Conservation (phyloP, 1,140 invertebrate genomes). For the Drosophila bifasciata region DNA sequence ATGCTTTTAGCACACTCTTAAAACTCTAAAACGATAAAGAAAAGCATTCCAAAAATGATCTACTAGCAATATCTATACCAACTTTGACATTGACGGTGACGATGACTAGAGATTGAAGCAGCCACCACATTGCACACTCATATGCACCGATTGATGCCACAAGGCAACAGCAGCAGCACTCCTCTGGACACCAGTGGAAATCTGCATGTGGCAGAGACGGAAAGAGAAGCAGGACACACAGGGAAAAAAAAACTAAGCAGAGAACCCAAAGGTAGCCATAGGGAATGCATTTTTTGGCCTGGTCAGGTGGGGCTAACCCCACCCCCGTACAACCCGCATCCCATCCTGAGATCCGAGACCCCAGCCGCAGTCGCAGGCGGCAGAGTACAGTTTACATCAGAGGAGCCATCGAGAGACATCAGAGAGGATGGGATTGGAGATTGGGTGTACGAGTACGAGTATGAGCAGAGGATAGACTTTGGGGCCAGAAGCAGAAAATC, state of each 20-base stretch:
- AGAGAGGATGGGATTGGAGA: too few relatives aligned
- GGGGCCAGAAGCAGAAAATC: slow-evolving; percentile 56
- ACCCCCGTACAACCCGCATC: background rate
- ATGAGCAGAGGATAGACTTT: background rate
- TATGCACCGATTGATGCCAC: background rate
- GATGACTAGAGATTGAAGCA: too few relatives aligned
- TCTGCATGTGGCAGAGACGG: slow-evolving; percentile 50
- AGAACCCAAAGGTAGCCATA: background rate
- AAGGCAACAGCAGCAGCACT: background rate
- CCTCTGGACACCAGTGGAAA: slow-evolving; percentile 21
- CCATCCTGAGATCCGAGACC: too few relatives aligned
- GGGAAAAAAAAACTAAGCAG: background rate
- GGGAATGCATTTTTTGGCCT: slow-evolving; percentile 31
- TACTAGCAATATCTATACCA: too few relatives aligned
- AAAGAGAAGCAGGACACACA: slow-evolving; percentile 15
- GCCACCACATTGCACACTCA: too few relatives aligned
- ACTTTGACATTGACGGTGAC: too few relatives aligned
- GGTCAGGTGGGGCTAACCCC: slow-evolving; percentile 35
- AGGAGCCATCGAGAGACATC: slow-evolving; percentile 34
- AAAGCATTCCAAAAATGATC: too few relatives aligned
- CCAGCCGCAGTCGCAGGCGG: too few relatives aligned
- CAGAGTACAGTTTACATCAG: slow-evolving; percentile 46
- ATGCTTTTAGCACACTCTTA: too few relatives aligned
- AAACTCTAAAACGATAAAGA: too few relatives aligned
- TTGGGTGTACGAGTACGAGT: background rate